phyloP scores from a whole-genome alignment of 2,888 invertebrate species.

The Abrostola triplasia region DNA sequence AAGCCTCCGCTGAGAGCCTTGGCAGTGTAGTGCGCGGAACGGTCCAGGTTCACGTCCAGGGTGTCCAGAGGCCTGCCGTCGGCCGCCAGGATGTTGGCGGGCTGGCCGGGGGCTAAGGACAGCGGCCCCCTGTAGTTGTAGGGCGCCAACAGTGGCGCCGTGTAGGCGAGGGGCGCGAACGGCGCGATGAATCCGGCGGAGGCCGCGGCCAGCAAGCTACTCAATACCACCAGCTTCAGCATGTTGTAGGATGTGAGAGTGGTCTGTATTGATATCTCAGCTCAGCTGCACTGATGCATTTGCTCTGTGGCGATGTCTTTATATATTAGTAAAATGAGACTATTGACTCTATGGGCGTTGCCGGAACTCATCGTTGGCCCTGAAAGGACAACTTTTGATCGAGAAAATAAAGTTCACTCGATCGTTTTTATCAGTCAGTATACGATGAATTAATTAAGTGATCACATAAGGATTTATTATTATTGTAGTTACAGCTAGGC shows the following conservation, averaged over 20 bases:
- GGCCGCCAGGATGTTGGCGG: slow-evolving; percentile 77
- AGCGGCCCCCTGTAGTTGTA: slow-evolving; percentile 77
- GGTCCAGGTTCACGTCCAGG: slow-evolving; percentile 80
- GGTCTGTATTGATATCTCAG: slow-evolving; percentile 79
- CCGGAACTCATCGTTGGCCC: slow-evolving; percentile 74
- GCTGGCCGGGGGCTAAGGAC: slow-evolving; percentile 81
- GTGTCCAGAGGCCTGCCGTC: slow-evolving; percentile 83
- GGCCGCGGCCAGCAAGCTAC: slow-evolving; percentile 88
- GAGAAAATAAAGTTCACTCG: slow-evolving; percentile 58
- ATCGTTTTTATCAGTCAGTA: slow-evolving; percentile 35
- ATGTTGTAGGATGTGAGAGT: slow-evolving; percentile 68
- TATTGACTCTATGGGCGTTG: slow-evolving; percentile 61
- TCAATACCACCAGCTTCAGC: slow-evolving; percentile 89
- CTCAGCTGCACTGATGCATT: slow-evolving; percentile 74
- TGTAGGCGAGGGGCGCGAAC: slow-evolving; percentile 58
- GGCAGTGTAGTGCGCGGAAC: slow-evolving; percentile 75
- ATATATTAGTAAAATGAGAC: slow-evolving; percentile 67
- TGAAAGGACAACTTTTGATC: slow-evolving; percentile 76
- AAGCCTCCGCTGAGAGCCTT: slow-evolving; percentile 64
- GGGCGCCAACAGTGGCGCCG: slow-evolving; percentile 57
- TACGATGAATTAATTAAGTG: slow-evolving; percentile 33
- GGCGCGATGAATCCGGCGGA: slow-evolving; percentile 69
- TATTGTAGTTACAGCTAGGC: slow-evolving; percentile 17
- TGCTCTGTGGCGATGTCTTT: slow-evolving; percentile 60
- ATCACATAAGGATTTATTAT: slow-evolving; percentile 30